Percentiles rank a stretch among this genome's conserved stretches.
These are phyloP conservation scores for Oscheius myriophilus DNA, from an alignment of 2,888 invertebrate genomes.

Conservation along the genomic window DNA sequence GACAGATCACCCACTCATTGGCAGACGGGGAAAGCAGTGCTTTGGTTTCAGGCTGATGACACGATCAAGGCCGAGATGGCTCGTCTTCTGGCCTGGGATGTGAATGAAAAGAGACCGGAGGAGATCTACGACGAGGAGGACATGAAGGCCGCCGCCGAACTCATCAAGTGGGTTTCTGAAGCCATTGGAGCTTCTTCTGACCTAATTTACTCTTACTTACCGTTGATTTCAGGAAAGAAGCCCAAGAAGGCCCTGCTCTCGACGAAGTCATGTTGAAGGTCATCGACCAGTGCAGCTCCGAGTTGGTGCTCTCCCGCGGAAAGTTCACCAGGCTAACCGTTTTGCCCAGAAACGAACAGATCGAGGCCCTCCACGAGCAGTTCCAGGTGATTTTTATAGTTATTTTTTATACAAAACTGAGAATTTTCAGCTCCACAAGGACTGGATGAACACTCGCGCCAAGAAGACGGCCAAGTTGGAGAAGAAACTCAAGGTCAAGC, in stretches of 20 bases:
- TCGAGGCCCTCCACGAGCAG: conserved; percentile 63
- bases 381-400: conserved; percentile 52
- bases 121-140: conserved; percentile 52
- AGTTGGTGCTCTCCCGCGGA: conserved; percentile 56
- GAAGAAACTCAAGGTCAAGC: conserved; percentile 93
- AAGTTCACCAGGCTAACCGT: conserved; percentile 62
- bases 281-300: conserved; percentile 61
- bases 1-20: background rate
- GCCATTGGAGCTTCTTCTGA: background rate
- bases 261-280: conserved; percentile 61
- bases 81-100: conserved; percentile 65
- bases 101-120: conserved; percentile 54
- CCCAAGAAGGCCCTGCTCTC: conserved; percentile 23
- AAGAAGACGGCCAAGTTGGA: conserved; percentile 96
- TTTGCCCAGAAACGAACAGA: conserved; percentile 59
- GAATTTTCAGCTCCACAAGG: conserved; percentile 82
- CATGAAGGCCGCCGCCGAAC: conserved; percentile 49
- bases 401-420: no score
- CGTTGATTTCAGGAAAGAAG: conserved; percentile 36
- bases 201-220: no score
- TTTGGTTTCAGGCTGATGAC: conserved; percentile 59
- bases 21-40: background rate
- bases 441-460: conserved; percentile 95
- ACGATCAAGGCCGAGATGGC: conserved; percentile 74
- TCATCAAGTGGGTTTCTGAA: conserved; percentile 37